Base-by-base conservation (phyloP, 2,888 invertebrate genomes). In the Molorchus minor region DNA sequence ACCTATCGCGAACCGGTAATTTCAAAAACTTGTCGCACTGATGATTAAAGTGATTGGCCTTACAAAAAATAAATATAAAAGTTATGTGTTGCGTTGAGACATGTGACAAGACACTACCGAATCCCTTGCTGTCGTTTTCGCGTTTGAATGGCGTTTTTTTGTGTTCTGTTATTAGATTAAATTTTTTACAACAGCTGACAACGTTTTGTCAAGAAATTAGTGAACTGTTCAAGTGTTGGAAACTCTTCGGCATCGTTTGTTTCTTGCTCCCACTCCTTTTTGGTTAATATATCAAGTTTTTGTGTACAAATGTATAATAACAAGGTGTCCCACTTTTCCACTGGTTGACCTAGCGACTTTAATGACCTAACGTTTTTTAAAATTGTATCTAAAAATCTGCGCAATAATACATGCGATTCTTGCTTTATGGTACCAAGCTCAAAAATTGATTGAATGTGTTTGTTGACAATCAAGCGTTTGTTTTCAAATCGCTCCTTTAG, bases 241-340 rank as follows among this genome's bases (percentile, higher is more conserved):
- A 19, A 47, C 12, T 47, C 17, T 19, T 35, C 19, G 1, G n/a
- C n/a, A n/a, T 35, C 13, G 17, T 19, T 47, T 17, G 17, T 19
- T 13, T 15, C 3, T 47, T 47, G 20, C 30, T 52, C 52, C 52
- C 52, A 52, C 10, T 38, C 38, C 17, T 29, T 13, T 25, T 52
- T 38, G 1, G 41, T 41, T 3, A 12, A n/a, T 2, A 30, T 2
- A 17, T 52, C 41, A 1, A 52, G n/a, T 29, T 52, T 52, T 10
- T 40, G 29, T 16, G 52, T 16, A 12, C 29, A 2, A 17, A 52
- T 41, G 16, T 52, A 41, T 3, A 36, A 36, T 17, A 49, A 35
- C 20, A 49, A 12, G 8, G 49, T 49, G 33, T 49, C 49, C 20
- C 36, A 36, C 1, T n/a, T 19, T 3, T 17, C 17, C 19, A 36